A percentile compares a stretch with the other conserved stretches of the same genome.
Evolutionary conservation across 2,888 invertebrate species (phyloP).

Genomic region (Melanchra persicariae): DNA sequence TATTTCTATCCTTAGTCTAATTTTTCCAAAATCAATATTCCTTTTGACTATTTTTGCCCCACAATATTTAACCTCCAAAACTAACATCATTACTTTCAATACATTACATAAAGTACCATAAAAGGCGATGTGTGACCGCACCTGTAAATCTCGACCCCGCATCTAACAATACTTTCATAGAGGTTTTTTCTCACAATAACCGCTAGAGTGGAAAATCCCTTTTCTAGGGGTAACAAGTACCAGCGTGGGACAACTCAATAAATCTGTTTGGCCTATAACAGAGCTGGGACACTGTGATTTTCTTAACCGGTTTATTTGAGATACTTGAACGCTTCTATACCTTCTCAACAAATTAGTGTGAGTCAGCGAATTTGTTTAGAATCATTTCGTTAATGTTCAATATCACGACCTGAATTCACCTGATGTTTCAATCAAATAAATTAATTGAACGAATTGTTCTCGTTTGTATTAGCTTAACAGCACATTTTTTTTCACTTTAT

Average conservation of each 20-base stretch:
- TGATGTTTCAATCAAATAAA: neutral
- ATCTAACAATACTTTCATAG: conserved; percentile 64
- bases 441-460: neutral
- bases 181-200: conserved; percentile 64
- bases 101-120: conserved; percentile 56
- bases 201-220: conserved; percentile 65
- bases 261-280: conserved; percentile 60
- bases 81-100: conserved; percentile 49
- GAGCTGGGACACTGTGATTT: conserved; percentile 46
- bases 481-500: neutral
- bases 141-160: conserved; percentile 59
- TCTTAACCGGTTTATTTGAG: conserved; percentile 8
- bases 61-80: conserved; percentile 6
- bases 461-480: neutral
- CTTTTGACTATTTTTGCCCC: neutral
- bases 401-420: too few relatives aligned
- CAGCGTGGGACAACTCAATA: conserved; percentile 68
- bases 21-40: neutral
- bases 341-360: neutral
- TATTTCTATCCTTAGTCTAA: too few relatives aligned
- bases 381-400: too few relatives aligned
- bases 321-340: neutral
- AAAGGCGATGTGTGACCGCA: conserved; percentile 54
- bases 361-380: neutral
- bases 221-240: conserved; percentile 65